phyloP scores from a whole-genome alignment of 1,140 invertebrate species.

The Idris sp. region DNA sequence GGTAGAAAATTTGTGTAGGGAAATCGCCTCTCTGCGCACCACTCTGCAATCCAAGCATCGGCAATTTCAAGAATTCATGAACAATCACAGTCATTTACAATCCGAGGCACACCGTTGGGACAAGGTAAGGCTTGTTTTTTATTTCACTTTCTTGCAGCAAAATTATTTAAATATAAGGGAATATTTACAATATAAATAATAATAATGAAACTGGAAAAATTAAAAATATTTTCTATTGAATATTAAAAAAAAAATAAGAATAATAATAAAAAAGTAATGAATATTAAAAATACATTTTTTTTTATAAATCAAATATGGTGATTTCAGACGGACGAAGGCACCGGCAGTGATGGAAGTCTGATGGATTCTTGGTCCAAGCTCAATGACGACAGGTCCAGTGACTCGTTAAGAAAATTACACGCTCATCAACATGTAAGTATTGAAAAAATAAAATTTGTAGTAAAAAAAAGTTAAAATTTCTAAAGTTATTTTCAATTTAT shows the following conservation, averaged over 20 bases:
- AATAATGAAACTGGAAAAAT: no score
- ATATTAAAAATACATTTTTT: no score
- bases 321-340: constrained; percentile 75
- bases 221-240: background rate
- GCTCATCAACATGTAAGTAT: constrained; percentile 82
- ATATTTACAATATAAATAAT: no score
- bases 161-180: no score
- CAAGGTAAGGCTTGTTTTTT: constrained; percentile 71
- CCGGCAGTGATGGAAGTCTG: constrained; percentile 70
- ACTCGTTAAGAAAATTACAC: constrained; percentile 79
- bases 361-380: constrained; percentile 75
- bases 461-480: no score
- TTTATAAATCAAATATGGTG: constrained; percentile 28
- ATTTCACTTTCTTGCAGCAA: constrained; percentile 4
- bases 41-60: constrained; percentile 77
- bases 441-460: no score
- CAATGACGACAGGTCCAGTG: constrained; percentile 79
- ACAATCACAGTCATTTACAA: constrained; percentile 72
- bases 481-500: no score
- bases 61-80: constrained; percentile 75
- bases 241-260: background rate
- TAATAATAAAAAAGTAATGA: background rate
- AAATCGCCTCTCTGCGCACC: constrained; percentile 77
- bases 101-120: constrained; percentile 65
- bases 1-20: constrained; percentile 79